Evolutionary conservation across 2,113 vertebrate species (phyloP), one percentile per base, ranked within the genome.

Genomic region (Taxidea taxus): DNA sequence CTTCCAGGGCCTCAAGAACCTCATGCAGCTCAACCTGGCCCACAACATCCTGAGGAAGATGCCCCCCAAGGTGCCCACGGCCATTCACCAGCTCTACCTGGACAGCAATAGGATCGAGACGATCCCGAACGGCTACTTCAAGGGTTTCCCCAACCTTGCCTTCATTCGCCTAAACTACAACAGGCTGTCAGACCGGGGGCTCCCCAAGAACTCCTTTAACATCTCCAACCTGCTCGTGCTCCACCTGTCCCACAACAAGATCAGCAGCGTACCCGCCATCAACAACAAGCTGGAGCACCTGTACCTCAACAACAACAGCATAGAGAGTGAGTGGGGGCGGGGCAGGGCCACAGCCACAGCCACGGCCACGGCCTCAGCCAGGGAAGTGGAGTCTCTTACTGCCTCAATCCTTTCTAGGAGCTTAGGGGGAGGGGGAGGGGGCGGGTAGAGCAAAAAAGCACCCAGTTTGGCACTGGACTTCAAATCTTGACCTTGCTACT

Each of bases 161-260:
- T 99, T 99, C 97, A 98, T 99, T 91, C 99, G 99, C 95, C 99
- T 99, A 37, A 99, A 99, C 98, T 99, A 99, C 98, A 99, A 99
- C 98, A 99, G 99, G 97, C 99, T 99, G 87, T 99, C 99, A 0
- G 99, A 99, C 94, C 99, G 99, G 94, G 99, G 99, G 37, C 96
- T 99, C 82, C 99, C 99, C 95, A 99, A 99, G 82, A 98, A 98
- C 23, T 99, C 99, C 94, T 99, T 99, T 98, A 99, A 99, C 96
- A 96, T 99, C 77, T 99, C 99, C 98, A 99, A 99, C 81, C 98
- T 99, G 98, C 98, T 99, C 78, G 99, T 99, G 96, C 98, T 99
- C 90, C 99, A 99, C 89, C 98, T 99, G 98, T 98, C 99, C 2
- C 99, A 99, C 99, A 99, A 99, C 99, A 99, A 99, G 97, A 99